These are phyloP conservation scores for Astyanax mexicanus DNA, from an alignment of 2,797 vertebrate species.

Conservation along the genomic window DNA sequence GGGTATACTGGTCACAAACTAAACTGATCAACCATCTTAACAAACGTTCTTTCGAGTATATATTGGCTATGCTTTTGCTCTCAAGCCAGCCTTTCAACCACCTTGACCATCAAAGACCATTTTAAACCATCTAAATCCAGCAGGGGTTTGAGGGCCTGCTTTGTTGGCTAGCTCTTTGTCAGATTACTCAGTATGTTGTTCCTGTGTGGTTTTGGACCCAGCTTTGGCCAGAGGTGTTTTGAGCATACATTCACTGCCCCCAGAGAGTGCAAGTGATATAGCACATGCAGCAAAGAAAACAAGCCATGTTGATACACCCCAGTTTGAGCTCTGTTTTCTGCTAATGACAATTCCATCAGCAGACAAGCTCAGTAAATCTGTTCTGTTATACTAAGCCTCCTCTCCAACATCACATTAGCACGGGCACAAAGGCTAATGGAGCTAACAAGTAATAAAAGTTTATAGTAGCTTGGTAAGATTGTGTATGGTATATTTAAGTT, in stretches of 20 bases:
- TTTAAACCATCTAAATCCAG: too few relatives aligned
- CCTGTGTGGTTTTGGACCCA: slow-evolving; percentile 23
- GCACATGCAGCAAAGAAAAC: slow-evolving; percentile 56
- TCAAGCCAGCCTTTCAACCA: neutral
- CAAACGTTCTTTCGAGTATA: too few relatives aligned
- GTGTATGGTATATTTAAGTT: too few relatives aligned
- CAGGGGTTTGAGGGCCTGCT: neutral
- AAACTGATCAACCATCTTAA: too few relatives aligned
- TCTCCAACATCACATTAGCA: too few relatives aligned
- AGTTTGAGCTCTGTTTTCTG: slow-evolving; percentile 36
- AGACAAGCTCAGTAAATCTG: slow-evolving; percentile 3
- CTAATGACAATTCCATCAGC: slow-evolving; percentile 51
- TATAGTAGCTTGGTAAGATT: too few relatives aligned
- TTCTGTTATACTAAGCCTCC: too few relatives aligned
- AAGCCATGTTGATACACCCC: slow-evolving; percentile 34
- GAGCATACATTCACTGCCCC: slow-evolving; percentile 20
- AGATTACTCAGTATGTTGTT: neutral
- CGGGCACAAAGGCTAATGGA: too few relatives aligned
- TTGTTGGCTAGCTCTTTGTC: neutral
- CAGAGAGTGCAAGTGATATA: slow-evolving; percentile 43
- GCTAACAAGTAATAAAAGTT: too few relatives aligned
- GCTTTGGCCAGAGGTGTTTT: neutral
- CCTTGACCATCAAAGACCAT: too few relatives aligned
- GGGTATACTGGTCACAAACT: too few relatives aligned
- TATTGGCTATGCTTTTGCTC: too few relatives aligned